These are phyloP conservation scores for Sylvilagus floridanus DNA, from an alignment of 2,797 vertebrate species.

Conservation along the genomic window DNA sequence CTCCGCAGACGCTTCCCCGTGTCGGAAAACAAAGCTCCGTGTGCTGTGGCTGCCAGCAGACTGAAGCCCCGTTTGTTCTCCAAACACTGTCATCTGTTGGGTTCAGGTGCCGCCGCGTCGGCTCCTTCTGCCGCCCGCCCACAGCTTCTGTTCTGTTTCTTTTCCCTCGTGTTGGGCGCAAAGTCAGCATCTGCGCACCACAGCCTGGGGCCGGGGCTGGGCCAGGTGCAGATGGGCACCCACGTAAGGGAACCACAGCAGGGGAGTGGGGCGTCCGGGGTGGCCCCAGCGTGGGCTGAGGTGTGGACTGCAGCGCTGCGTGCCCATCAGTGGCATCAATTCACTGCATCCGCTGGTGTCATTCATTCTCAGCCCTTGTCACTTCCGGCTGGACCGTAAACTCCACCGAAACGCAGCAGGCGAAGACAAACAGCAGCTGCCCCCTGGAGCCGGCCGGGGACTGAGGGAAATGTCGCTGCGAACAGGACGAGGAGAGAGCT, in stretches of 20 bases:
- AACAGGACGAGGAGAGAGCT: accelerated
- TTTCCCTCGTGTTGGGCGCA: neutral
- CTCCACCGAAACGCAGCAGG: no score
- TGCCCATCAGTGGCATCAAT: accelerated
- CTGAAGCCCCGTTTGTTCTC: neutral
- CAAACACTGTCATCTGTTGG: neutral
- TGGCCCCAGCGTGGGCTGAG: accelerated
- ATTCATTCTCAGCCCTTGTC: no score
- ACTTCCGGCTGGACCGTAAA: neutral
- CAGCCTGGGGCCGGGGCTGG: no score
- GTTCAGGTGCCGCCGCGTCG: accelerated
- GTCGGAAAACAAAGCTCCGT: neutral
- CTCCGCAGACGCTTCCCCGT: neutral
- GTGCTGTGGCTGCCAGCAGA: neutral
- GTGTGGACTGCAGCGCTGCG: accelerated
- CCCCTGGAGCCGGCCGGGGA: neutral
- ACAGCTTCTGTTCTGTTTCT: accelerated
- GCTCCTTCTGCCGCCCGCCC: accelerated
- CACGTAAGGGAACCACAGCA: accelerated
- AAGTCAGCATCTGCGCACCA: neutral
- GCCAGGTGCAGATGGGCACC: no score
- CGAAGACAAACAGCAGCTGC: accelerated
- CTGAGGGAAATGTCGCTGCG: accelerated
- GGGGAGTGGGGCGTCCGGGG: accelerated
- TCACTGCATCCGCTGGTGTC: no score